Evolutionary conservation across 2,113 vertebrate species (phyloP), one percentile per base, ranked within the genome.

Genomic region (Alligator mississippiensis): DNA sequence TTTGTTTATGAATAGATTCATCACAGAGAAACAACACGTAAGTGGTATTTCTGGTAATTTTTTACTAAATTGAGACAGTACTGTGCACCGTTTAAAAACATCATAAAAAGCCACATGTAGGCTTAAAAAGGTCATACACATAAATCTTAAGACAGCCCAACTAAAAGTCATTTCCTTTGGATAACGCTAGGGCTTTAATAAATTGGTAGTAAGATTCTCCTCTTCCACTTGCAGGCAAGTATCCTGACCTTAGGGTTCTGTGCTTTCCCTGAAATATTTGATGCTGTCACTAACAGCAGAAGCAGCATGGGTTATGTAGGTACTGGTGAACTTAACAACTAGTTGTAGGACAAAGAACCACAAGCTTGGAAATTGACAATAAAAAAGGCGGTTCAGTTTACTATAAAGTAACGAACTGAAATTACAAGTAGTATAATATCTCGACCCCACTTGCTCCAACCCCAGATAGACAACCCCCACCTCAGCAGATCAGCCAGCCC

Each of bases 61-160:
- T 62, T 62, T 24, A 62, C 12, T 25, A 25, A 62, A 62, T 25
- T 62, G 22, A 21, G 22, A 2, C 22, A 62, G 61, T 25, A 8
- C 47, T 47, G 47, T 47, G 47, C 47, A 47, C 7, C 9, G 47
- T 47, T 47, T 47, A 47, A 47, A 47, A 47, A 47, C 6, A 47
- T 47, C 47, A 70, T 24, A 2, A 75, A 74, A 47, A 0, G 0
- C 21, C 12, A n/a, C 63, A 1, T 19, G 30, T 25, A 77, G 9
- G 55, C 64, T 77, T 72, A 54, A 78, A 62, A 66, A 70, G 68
- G 58, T 90, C 12, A 72, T 91, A 81, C 5, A n/a, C 8, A 47
- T 9, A 34, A 24, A 62, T 62, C 47, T 55, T 0, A 85, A n/a
- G 82, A 90, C 80, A 83, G 12, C 22, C 25, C 25, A 62, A 12